Conservation (phyloP, 2,797 vertebrate species). For the Microtus californicus region DNA sequence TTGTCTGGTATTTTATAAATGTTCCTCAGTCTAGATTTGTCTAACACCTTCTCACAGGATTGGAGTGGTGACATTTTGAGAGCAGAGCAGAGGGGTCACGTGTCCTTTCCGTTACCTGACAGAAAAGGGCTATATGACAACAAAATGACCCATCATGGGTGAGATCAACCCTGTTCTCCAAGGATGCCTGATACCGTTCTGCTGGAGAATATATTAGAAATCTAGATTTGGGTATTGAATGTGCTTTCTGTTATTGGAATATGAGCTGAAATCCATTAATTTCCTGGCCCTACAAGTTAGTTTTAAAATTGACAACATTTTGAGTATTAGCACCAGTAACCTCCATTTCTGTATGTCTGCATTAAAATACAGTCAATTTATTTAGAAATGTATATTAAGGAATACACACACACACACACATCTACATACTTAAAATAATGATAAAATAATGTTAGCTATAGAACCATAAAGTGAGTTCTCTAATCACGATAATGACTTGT, state of each 20-base stretch:
- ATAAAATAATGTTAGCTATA: constrained; percentile 8
- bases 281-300: background rate
- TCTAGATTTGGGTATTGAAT: background rate
- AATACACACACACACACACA: no score
- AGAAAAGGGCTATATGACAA: constrained; percentile 7
- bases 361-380: constrained; percentile 16
- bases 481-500: background rate
- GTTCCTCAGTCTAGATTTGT: background rate
- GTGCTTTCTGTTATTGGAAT: background rate
- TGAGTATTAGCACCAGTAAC: background rate
- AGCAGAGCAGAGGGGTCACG: constrained; percentile 26
- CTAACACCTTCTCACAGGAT: background rate
- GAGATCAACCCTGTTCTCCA: constrained; percentile 10
- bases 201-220: constrained; percentile 35
- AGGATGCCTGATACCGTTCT: background rate
- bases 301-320: constrained; percentile 41
- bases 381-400: background rate
- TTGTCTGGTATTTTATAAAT: constrained; percentile 18
- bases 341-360: background rate
- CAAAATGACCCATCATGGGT: constrained; percentile 1
- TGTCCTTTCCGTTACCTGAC: background rate
- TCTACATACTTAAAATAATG: background rate
- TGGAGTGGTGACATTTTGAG: background rate
- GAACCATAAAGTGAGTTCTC: constrained; percentile 10
- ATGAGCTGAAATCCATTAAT: background rate